Evolutionary conservation across 2,888 invertebrate species (phyloP).

Genomic region (Lepas anatifera): DNA sequence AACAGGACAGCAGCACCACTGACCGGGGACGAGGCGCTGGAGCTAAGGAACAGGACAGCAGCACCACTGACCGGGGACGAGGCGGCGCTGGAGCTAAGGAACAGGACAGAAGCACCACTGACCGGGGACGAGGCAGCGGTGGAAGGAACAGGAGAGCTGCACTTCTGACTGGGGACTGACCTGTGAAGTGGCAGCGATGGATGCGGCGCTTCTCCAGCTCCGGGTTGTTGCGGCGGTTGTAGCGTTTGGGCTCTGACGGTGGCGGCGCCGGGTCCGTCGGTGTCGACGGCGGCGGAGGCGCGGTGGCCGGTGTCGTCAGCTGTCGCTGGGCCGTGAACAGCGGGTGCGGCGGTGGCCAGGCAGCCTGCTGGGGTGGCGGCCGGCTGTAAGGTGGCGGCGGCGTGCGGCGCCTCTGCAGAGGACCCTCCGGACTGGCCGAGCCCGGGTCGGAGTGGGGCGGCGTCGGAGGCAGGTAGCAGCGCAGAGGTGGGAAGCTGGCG

Average conservation of each 20-base stretch:
- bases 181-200: slow-evolving; percentile 87
- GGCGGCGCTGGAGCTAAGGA: no score
- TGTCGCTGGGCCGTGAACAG: slow-evolving; percentile 10
- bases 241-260: slow-evolving; percentile 15
- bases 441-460: slow-evolving; percentile 6
- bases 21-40: no score
- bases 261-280: slow-evolving; percentile 16
- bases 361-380: slow-evolving; percentile 14
- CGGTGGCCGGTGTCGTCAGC: no score
- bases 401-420: slow-evolving; percentile 6
- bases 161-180: no score
- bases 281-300: not conserved
- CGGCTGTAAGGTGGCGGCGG: slow-evolving; percentile 11
- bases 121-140: no score
- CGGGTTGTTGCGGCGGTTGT: slow-evolving; percentile 71
- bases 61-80: no score
- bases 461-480: slow-evolving; percentile 14
- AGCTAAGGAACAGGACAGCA: no score
- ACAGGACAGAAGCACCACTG: no score
- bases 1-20: no score
- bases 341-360: slow-evolving; percentile 19
- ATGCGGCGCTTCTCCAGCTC: slow-evolving; percentile 90
- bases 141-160: no score
- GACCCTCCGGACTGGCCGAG: slow-evolving; percentile 18
- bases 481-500: slow-evolving; percentile 11